These are phyloP conservation scores for Tupaia tana DNA, from an alignment of 2,113 vertebrate genomes.

Conservation along the genomic window DNA sequence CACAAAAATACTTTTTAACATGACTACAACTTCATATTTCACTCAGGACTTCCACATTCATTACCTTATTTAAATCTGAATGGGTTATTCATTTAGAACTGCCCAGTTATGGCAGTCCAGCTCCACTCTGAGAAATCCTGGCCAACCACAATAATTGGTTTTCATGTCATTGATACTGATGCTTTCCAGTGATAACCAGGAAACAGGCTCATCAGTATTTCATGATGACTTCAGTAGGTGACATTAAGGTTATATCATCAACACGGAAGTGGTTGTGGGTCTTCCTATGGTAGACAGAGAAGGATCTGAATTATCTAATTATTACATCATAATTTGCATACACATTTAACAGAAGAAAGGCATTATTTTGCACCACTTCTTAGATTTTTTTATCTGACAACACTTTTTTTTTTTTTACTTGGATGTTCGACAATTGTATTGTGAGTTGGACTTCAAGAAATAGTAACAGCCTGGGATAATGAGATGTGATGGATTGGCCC, in stretches of 20 bases:
- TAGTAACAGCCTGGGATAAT: background rate
- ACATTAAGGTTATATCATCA: background rate
- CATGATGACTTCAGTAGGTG: background rate
- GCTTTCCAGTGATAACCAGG: background rate
- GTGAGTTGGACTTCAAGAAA: background rate
- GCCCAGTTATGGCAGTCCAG: background rate
- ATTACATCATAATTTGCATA: background rate
- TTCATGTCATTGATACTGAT: background rate
- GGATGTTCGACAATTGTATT: background rate
- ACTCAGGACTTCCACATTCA: background rate
- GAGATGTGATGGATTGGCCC: background rate
- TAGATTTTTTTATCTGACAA: slow-evolving; percentile 41
- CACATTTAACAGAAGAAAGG: background rate
- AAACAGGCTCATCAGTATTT: background rate
- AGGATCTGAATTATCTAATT: background rate
- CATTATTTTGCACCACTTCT: background rate
- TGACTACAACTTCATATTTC: background rate
- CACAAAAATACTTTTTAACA: background rate
- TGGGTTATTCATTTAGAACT: background rate
- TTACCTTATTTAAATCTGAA: slow-evolving; percentile 31
- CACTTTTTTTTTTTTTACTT: slow-evolving; percentile 6
- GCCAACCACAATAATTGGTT: background rate
- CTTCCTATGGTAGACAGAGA: background rate
- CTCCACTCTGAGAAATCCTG: background rate
- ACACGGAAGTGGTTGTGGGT: background rate